Base-by-base conservation (phyloP, 2,113 vertebrate genomes). In the Tursiops truncatus region DNA sequence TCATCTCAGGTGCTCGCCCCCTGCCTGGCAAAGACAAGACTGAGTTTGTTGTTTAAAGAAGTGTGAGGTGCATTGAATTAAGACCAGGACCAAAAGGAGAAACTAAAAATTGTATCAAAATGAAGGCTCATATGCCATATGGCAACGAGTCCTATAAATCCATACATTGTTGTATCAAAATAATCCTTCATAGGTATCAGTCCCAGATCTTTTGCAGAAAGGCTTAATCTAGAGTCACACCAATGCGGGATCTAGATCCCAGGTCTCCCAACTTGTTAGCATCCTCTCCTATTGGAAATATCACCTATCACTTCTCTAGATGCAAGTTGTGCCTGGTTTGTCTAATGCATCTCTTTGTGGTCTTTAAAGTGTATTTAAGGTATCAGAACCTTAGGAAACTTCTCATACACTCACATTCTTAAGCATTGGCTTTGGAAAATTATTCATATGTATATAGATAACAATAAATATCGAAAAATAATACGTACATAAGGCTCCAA, bases 401-500 rank as follows among this genome's bases (percentile, higher is more conserved):
- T 86, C 47, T 87, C 28, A 71, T 56, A 84, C 21, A 50, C 56
- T 83, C 20, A 65, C 18, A 38, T 68, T 73, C 36, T 58, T 47
- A 86, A 79, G 21, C 8, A 47, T 6, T 91, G 63, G 89, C 68
- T 79, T 81, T 15, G 25, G 44, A 76, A 83, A 65, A 62, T 44
- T 44, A 79, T 28, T 70, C 84, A 26, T 63, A 60, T 63, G 8
- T 36, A 23, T 60, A 8, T 77, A 74, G 41, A n/a, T 89, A 70
- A 41, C 53, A 79, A 36, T 80, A 63, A 60, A 89, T 81, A 62
- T 1, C 80, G 41, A 92, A 86, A 91, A 89, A 36, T 83, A 92
- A 25, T 53, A 79, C 0, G 13, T 67, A 58, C 8, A n/a, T 74
- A 95, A 74, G 8, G 11, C 68, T 79, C 56, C 63, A 80, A 83